Evolutionary conservation across 2,797 vertebrate genomes (phyloP).

Genomic region (Melanitta fusca): DNA sequence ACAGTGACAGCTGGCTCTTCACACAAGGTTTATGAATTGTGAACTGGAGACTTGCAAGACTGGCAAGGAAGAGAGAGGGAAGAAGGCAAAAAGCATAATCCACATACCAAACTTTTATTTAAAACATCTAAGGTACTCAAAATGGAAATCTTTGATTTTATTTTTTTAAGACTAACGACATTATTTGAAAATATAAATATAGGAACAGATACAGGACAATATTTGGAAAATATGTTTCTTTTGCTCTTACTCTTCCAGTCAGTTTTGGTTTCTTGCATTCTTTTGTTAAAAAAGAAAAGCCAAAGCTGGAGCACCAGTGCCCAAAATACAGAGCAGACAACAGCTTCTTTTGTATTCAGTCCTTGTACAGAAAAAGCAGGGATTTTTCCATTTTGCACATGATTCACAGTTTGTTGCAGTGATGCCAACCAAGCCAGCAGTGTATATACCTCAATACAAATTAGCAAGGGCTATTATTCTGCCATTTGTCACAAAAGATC

Average conservation of each 20-base stretch:
- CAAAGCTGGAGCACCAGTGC: neutral
- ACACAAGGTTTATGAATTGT: neutral
- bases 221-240: neutral
- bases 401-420: conserved; percentile 5
- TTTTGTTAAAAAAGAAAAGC: neutral
- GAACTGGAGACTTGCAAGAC: neutral
- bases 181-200: neutral
- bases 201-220: neutral
- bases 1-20: neutral
- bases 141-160: neutral
- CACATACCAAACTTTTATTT: neutral
- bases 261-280: neutral
- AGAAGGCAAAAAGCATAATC: neutral
- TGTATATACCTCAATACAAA: neutral
- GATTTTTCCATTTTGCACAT: conserved; percentile 31
- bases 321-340: neutral
- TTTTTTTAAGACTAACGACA: neutral
- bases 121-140: neutral
- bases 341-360: neutral
- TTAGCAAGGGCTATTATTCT: conserved; percentile 22
- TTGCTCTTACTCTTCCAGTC: neutral
- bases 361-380: neutral
- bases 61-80: neutral
- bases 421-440: neutral
- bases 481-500: neutral